These are phyloP conservation scores for Allophyes oxyacanthae DNA, from an alignment of 2,888 invertebrate species.

Conservation along the genomic window DNA sequence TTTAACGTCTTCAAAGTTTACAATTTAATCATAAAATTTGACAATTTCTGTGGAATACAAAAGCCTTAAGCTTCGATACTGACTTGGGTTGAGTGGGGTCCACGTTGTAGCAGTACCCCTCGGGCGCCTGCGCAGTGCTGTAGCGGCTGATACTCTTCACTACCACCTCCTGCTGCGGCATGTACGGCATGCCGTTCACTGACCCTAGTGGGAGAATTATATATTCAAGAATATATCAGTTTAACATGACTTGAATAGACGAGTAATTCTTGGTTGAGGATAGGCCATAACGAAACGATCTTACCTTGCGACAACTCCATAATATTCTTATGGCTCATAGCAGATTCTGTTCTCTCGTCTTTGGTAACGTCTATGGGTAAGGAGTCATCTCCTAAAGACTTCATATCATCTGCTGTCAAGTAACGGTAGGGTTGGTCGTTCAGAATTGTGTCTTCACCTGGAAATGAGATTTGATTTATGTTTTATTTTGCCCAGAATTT, in stretches of 20 bases:
- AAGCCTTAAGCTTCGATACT: conserved; percentile 59
- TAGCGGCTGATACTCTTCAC: conserved; percentile 87
- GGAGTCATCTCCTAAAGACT: conserved; percentile 97
- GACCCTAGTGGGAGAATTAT: conserved; percentile 65
- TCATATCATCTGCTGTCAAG: conserved; percentile 98
- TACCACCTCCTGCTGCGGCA: conserved; percentile 83
- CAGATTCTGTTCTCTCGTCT: conserved; percentile 95
- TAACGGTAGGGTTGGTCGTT: conserved; percentile 97
- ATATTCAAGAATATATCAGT: no score
- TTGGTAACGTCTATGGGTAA: conserved; percentile 97
- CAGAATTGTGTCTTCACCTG: conserved; percentile 97
- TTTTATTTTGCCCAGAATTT: no score
- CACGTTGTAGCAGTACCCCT: conserved; percentile 87
- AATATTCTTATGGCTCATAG: conserved; percentile 86
- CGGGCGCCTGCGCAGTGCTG: conserved; percentile 83
- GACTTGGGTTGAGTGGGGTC: conserved; percentile 86
- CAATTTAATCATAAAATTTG: no score
- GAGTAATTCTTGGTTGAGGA: no score
- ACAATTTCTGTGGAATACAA: background rate
- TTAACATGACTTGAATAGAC: no score
- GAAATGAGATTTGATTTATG: no score
- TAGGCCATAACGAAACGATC: no score
- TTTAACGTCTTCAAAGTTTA: no score
- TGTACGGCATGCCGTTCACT: conserved; percentile 83
- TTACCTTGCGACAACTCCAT: conserved; percentile 87